Evolutionary conservation across 1,140 invertebrate genomes (phyloP), one percentile per base, ranked within the genome.

Genomic region (Cotesia vestalis): DNA sequence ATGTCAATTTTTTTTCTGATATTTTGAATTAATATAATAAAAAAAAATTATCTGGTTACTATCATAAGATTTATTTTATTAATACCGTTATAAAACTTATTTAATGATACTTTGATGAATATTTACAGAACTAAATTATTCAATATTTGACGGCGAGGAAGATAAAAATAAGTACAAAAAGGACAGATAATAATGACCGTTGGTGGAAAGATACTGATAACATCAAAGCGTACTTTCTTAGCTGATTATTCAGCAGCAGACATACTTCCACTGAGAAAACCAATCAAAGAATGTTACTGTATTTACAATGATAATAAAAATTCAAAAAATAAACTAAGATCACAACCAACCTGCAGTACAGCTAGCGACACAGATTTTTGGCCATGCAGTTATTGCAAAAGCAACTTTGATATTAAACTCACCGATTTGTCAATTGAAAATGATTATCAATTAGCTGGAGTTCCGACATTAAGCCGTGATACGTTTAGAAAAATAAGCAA

Each of bases 221-320:
- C 76, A 20, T 81, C 81, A 5, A 82, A 83, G n/a, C 78, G 77
- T 46, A 2, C 40, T 27, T 27, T 27, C 27, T 27, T 27, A 27
- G 27, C 27, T 27, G 27, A 27, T 27, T 1, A 27, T 27, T 27
- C 27, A 63, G 64, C 64, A 62, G 68, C 40, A 0, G 66, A 76
- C 27, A 61, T 71, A 40, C 4, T 68, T 0, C 34, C 76, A 4
- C 55, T 67, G 4, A 79, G 80, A 35, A 81, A 78, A 40, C 78
- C 81, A 4, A 77, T 82, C 4, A 80, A 78, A 63, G 83, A 75
- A 34, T 85, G 84, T 70, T 85, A 85, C 38, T 85, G 84, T 63
- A 71, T 79, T 69, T 12, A 57, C 4, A 75, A 78, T 9, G 35
- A 60, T 0, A 74, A 27, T 27, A 27, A 27, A 27, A 27, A 27